Evolutionary conservation across 92 coral and sea anemone species (phyloP).

Genomic region (Paramuricea clavata): DNA sequence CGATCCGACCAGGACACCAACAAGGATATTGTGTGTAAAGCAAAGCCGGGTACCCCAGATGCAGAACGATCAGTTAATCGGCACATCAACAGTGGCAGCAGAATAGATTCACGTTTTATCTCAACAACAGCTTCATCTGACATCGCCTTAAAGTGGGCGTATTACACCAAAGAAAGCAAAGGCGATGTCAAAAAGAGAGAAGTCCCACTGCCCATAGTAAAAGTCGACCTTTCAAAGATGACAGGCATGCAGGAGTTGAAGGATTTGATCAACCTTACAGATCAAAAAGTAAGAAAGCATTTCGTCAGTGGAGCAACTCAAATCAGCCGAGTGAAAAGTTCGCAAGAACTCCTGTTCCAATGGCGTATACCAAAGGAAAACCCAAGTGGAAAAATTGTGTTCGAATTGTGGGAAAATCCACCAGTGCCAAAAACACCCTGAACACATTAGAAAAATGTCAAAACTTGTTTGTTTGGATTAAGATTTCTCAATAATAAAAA

Average conservation of each 20-base stretch:
- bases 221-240: constrained; percentile 7
- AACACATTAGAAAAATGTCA: neutral
- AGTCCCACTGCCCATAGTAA: neutral
- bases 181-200: neutral
- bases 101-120: neutral
- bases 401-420: neutral
- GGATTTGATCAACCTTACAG: neutral
- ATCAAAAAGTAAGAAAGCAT: neutral
- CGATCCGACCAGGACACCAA: neutral
- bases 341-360: neutral
- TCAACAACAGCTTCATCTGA: neutral
- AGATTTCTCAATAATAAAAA: no score
- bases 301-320: neutral
- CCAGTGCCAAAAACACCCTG: no score
- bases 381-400: neutral
- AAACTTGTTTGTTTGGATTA: no score
- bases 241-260: neutral
- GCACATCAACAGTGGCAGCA: neutral
- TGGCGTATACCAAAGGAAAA: neutral
- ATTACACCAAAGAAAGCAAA: neutral
- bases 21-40: neutral
- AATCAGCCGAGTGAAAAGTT: neutral
- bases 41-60: neutral
- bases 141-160: neutral
- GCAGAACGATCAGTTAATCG: neutral